Base-by-base conservation (phyloP, 2,888 invertebrate genomes). In the Torymus texanus region DNA sequence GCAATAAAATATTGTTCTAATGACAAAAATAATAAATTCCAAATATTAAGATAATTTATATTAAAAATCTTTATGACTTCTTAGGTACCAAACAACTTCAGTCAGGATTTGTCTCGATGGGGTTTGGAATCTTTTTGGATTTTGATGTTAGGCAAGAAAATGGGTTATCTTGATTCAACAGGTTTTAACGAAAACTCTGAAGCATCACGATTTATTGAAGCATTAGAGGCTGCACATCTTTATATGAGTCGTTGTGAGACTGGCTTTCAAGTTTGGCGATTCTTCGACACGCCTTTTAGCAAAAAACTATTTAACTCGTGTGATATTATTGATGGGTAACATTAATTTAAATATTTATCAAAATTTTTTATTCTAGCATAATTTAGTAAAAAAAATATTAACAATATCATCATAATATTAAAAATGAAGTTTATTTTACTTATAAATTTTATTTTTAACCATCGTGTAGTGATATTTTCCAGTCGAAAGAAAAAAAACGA, bases 201-300 rank as follows among this genome's bases (percentile, higher is more conserved):
- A 83, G 91, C 92, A 81, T 91, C 92, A 0, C 92, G 92, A 90
- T 88, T 94, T 75, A 91, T 94, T 83, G 91, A 93, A 71, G 92
- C 93, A 18, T 86, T 94, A 62, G 90, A 88, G 53, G 91, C 91
- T 24, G 93, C 94, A 0, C 93, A 93, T 1, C 91, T 92, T 0
- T 93, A 94, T 5, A 92, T 94, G 77, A 89, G 92, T 65, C 91
- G 91, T 81, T 94, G 94, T 85, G 94, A 94, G 85, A 92, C 92
- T 8, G 94, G 94, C 0, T 88, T 94, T 71, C 94, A 94, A 76
- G 86, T 94, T 24, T 94, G 94, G 94, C 92, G 94, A 85, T 90
- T 94, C 67, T 88, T 93, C 59, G 90, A 92, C 16, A 94, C 94
- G 0, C 93, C 93, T 0, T 90, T 92, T 14, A 93, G 93, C 91